Evolutionary conservation across 2,113 vertebrate genomes (phyloP).

Genomic region (Athene cunicularia): DNA sequence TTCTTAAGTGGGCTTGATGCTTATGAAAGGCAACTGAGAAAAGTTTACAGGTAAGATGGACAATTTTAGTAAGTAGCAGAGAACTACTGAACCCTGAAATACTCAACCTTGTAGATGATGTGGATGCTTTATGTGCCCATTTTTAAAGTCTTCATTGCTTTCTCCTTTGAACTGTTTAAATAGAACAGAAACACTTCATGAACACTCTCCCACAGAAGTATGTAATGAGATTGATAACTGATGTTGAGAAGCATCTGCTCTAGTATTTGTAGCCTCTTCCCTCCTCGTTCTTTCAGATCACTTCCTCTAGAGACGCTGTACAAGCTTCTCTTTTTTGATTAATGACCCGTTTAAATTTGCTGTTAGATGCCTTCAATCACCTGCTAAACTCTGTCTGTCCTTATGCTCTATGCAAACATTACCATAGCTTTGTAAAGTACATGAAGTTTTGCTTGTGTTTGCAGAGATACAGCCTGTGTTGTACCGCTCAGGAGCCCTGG

Average conservation of each 20-base stretch:
- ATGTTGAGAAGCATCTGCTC: not conserved
- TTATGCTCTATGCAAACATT: not conserved
- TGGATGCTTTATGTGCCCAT: not conserved
- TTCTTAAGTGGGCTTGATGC: not conserved
- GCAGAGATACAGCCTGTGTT: not conserved
- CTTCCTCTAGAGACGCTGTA: not conserved
- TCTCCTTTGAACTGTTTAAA: not conserved
- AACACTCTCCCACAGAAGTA: not conserved
- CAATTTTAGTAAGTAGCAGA: not conserved
- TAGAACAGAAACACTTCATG: not conserved
- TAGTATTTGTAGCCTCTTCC: not conserved
- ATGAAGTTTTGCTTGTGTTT: not conserved
- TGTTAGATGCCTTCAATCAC: not conserved
- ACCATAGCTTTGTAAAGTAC: not conserved
- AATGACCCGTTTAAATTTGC: not conserved
- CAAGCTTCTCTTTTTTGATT: not conserved
- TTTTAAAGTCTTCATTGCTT: not conserved
- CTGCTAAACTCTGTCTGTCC: not conserved
- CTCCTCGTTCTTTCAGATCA: not conserved
- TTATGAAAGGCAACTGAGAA: not conserved
- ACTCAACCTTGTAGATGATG: not conserved
- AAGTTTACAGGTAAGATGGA: not conserved
- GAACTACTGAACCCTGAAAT: not conserved
- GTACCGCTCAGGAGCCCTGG: not conserved
- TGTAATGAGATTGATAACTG: not conserved